Evolutionary conservation across 2,888 invertebrate species (phyloP).

Genomic region (Agrotis exclamationis): DNA sequence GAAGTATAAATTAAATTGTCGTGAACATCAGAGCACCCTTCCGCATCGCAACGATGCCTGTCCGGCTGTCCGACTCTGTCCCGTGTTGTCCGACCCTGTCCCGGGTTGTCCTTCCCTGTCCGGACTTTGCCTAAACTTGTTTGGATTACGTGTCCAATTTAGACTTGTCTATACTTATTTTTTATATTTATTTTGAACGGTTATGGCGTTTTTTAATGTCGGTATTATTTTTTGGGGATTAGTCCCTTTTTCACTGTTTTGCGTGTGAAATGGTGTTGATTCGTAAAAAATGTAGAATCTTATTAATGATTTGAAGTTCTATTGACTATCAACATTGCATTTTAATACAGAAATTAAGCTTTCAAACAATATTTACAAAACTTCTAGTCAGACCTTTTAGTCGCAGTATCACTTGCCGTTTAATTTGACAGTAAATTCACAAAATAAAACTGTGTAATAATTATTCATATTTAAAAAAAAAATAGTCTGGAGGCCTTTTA

Average conservation of each 20-base stretch:
- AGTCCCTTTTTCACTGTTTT: constrained; percentile 27
- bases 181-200: constrained; percentile 40
- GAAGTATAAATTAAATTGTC: constrained; percentile 75
- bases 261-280: background rate
- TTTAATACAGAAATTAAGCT: background rate
- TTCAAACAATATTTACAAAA: too few relatives aligned
- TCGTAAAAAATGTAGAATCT: background rate
- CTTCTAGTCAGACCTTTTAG: too few relatives aligned
- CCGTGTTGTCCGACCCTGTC: constrained; percentile 24
- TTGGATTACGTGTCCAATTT: constrained; percentile 72
- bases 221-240: constrained; percentile 25
- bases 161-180: constrained; percentile 56
- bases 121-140: constrained; percentile 74
- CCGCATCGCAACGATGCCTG: constrained; percentile 73
- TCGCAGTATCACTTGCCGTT: too few relatives aligned
- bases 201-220: constrained; percentile 26
- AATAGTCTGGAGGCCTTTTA: too few relatives aligned
- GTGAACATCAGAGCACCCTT: constrained; percentile 67
- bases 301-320: background rate
- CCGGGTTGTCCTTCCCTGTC: constrained; percentile 41
- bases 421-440: too few relatives aligned
- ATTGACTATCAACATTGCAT: too few relatives aligned
- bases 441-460: too few relatives aligned
- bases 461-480: too few relatives aligned
- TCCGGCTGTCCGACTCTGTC: constrained; percentile 58